Conservation (phyloP, 2,797 vertebrate species). For the Bryconaethiops microstoma region DNA sequence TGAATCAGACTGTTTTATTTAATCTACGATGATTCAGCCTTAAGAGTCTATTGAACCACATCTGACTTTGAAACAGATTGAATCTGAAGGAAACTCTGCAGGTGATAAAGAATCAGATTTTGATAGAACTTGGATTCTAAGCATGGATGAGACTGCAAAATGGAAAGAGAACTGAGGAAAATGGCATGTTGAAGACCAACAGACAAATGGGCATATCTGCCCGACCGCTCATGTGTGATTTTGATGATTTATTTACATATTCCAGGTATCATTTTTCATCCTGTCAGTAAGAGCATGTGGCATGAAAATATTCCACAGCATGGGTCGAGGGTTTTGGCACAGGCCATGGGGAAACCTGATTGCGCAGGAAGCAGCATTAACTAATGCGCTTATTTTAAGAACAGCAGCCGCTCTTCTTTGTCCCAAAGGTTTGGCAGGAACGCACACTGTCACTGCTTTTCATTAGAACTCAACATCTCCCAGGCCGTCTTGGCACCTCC, state of each 20-base stretch:
- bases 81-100: neutral
- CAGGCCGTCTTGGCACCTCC: conserved; percentile 52
- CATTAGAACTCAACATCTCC: conserved; percentile 57
- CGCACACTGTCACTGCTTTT: conserved; percentile 66
- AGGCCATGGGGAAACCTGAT: conserved; percentile 58
- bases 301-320: conserved; percentile 63
- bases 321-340: conserved; percentile 57
- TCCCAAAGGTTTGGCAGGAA: conserved; percentile 63
- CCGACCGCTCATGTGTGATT: conserved; percentile 53
- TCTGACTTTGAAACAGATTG: neutral
- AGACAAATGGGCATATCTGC: conserved; percentile 42
- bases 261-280: conserved; percentile 69
- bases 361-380: conserved; percentile 65
- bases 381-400: conserved; percentile 67
- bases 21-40: conserved; percentile 1
- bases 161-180: conserved; percentile 10
- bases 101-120: neutral
- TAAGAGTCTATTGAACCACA: conserved; percentile 3
- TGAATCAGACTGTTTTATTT: conserved; percentile 27
- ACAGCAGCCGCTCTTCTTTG: conserved; percentile 49
- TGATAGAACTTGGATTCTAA: neutral
- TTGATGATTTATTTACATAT: conserved; percentile 68
- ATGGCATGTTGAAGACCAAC: conserved; percentile 12
- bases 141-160: conserved; percentile 2
- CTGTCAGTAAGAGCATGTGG: conserved; percentile 55